These are phyloP conservation scores for Stenodera caucasica DNA, from an alignment of 2,888 invertebrate genomes.

Conservation along the genomic window DNA sequence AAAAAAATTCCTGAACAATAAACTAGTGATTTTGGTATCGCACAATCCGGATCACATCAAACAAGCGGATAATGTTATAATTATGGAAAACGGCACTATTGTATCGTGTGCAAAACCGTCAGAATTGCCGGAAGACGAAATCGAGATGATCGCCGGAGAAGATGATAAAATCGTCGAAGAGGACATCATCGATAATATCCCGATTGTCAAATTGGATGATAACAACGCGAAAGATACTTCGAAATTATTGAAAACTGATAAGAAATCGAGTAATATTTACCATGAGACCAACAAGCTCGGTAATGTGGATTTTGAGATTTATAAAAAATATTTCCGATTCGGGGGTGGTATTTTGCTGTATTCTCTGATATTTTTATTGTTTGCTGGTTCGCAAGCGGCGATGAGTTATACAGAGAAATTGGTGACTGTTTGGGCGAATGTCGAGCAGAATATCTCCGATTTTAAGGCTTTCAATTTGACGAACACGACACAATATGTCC, in stretches of 20 bases:
- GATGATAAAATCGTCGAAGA: background rate
- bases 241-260: slow-evolving; percentile 12
- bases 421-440: slow-evolving; percentile 26
- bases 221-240: background rate
- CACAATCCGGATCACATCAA: slow-evolving; percentile 38
- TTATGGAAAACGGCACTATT: slow-evolving; percentile 29
- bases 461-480: slow-evolving; percentile 17
- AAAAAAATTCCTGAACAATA: slow-evolving; percentile 38
- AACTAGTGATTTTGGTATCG: slow-evolving; percentile 40
- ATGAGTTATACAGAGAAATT: slow-evolving; percentile 37
- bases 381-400: slow-evolving; percentile 34
- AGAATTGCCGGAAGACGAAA: slow-evolving; percentile 38
- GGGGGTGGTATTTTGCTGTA: slow-evolving; percentile 40
- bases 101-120: slow-evolving; percentile 18
- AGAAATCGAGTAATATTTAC: slow-evolving; percentile 36
- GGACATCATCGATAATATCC: slow-evolving; percentile 12
- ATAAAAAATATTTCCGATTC: slow-evolving; percentile 40
- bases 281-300: slow-evolving; percentile 41
- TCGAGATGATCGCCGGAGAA: slow-evolving; percentile 8
- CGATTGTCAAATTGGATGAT: slow-evolving; percentile 8
- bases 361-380: slow-evolving; percentile 34
- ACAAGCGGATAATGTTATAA: slow-evolving; percentile 56
- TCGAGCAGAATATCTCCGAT: slow-evolving; percentile 15
- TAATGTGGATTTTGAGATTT: slow-evolving; percentile 38
- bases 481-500: slow-evolving; percentile 20